Conservation (phyloP, 37 sponge, comb jelly and placozoan genomes). For the Diacarnus erythraeanus region DNA sequence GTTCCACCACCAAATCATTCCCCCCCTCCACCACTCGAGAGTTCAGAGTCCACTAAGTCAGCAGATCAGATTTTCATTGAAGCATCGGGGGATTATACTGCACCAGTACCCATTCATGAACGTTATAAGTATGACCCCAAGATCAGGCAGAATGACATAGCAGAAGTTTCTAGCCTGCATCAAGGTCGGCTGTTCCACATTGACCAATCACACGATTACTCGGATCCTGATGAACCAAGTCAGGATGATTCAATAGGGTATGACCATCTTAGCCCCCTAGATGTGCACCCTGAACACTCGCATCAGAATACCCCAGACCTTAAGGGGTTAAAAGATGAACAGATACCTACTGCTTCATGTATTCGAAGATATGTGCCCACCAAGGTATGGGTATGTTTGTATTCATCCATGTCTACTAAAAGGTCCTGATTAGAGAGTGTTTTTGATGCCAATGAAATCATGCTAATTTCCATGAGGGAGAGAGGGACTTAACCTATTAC, state of each 20-base stretch:
- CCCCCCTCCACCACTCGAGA: neutral
- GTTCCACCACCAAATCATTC: neutral
- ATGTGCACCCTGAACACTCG: constrained; percentile 2
- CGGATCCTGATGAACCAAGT: constrained; percentile 12
- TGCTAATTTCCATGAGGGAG: too few relatives aligned
- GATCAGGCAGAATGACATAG: neutral
- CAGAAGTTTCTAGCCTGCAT: neutral
- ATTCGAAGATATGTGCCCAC: constrained; percentile 12
- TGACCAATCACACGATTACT: constrained; percentile 7
- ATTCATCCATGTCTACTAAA: too few relatives aligned
- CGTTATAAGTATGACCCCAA: constrained; percentile 4
- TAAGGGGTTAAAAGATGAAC: neutral
- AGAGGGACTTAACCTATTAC: too few relatives aligned
- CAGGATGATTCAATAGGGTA: neutral
- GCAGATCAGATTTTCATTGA: neutral
- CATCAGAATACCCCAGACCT: neutral
- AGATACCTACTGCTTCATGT: neutral
- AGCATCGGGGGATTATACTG: neutral
- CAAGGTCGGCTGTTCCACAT: neutral
- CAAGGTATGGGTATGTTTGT: neutral
- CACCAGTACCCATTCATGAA: neutral
- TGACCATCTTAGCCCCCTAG: neutral
- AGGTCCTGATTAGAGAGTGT: too few relatives aligned
- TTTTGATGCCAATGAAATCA: too few relatives aligned
- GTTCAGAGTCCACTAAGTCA: neutral